These are phyloP conservation scores for Tetranychus truncatus DNA, from an alignment of 2,888 invertebrate genomes.

Conservation along the genomic window DNA sequence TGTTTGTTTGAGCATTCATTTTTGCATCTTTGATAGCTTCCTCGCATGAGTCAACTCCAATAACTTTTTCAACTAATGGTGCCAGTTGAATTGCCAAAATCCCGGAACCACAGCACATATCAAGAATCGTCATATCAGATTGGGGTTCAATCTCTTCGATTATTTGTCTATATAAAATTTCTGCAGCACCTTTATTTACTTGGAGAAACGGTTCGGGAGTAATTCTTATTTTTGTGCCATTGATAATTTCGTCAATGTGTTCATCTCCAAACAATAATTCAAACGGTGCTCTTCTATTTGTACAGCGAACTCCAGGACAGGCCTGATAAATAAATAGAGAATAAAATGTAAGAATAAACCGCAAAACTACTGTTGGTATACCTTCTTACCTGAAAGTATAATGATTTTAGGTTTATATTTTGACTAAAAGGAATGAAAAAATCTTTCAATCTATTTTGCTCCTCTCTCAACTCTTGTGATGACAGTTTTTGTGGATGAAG, in stretches of 20 bases:
- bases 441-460: conserved; percentile 27
- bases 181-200: conserved; percentile 40
- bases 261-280: conserved; percentile 33
- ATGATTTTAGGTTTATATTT: conserved; percentile 43
- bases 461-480: conserved; percentile 26
- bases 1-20: conserved; percentile 37
- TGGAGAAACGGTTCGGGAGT: conserved; percentile 39
- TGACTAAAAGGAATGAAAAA: background rate
- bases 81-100: conserved; percentile 28
- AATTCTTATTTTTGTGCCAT: conserved; percentile 31
- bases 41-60: conserved; percentile 39
- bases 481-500: conserved; percentile 34
- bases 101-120: conserved; percentile 43
- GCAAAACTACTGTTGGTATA: background rate
- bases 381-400: conserved; percentile 43
- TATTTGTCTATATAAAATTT: conserved; percentile 37
- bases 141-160: conserved; percentile 31
- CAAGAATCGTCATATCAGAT: conserved; percentile 34
- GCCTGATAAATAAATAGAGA: conserved; percentile 15
- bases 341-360: background rate
- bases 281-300: conserved; percentile 31
- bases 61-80: conserved; percentile 33
- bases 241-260: conserved; percentile 34
- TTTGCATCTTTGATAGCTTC: conserved; percentile 40
- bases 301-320: conserved; percentile 31